Evolutionary conservation across 1,140 invertebrate genomes (phyloP), one percentile per base, ranked within the genome.

Genomic region (Drosophila kepulauana): DNA sequence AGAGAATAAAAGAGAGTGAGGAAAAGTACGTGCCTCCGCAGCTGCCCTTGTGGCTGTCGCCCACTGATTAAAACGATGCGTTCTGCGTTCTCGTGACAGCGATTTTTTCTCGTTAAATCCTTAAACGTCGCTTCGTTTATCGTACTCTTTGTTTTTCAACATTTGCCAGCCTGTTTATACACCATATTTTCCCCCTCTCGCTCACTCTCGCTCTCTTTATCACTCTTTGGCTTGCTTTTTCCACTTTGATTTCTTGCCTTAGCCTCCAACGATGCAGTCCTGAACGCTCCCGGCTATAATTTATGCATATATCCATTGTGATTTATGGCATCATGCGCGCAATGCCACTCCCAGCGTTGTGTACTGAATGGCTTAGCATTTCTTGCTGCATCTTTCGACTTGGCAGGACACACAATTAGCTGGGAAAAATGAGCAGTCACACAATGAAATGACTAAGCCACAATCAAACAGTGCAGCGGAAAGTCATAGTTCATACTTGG

Each of bases 261-360:
- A 25, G 28, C 62, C 33, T 30, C 1, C 13, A 28, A 13, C 20
- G 10, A 35, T n/a, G n/a, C 38, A 65, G 76, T 51, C 49, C 66
- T 43, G 15, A 58, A 54, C 15, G 54, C 45, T 52, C 66, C 66
- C 16, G 64, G 82, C 78, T 57, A 89, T 89, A 88, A 88, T 88
- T 88, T 88, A 88, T 88, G 84, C 84, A 88, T 88, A 75, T 81
- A 88, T 88, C 85, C 81, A 89, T 85, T 79, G 78, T 89, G 81
- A 88, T 88, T 89, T 88, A 88, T 81, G 78, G 69, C 68, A 75
- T 78, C 54, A 45, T 77, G 70, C 70, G 16, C 56, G 57, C 56
- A 30, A 1, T 35, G 10, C 30, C 52, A 41, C 2, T 33, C n/a
- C 8, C 51, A 25, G 28, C 57, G 6, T 16, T 33, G 38, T 84